Conservation (phyloP, 2,797 vertebrate species). For the Acridotheres tristis region DNA sequence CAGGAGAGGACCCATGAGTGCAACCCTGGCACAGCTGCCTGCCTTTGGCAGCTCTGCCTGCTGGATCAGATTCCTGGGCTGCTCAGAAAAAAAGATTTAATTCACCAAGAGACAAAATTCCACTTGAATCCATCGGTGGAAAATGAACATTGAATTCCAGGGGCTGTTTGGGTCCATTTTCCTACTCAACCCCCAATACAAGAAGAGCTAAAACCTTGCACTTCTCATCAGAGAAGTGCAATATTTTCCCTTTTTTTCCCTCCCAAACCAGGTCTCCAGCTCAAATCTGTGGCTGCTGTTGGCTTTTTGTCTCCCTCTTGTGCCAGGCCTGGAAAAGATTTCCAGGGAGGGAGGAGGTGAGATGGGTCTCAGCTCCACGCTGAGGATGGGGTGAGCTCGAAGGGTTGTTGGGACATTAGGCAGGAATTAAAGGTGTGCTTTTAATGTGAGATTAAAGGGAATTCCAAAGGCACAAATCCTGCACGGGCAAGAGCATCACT, state of each 20-base stretch:
- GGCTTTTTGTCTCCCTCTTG: conserved; percentile 23
- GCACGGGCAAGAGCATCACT: fast-evolving
- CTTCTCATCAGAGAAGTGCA: not conserved
- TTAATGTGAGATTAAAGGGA: not conserved
- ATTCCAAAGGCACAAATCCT: not conserved
- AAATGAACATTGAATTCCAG: not conserved
- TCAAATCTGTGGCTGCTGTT: not conserved
- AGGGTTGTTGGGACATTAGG: fast-evolving
- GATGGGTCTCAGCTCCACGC: too few relatives aligned
- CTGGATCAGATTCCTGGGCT: not conserved
- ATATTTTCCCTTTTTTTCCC: not conserved
- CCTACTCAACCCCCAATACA: not conserved
- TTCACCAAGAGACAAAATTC: not conserved
- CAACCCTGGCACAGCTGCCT: not conserved
- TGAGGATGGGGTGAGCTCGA: fast-evolving
- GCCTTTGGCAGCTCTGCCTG: not conserved
- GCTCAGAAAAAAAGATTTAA: not conserved
- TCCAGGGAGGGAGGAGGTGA: not conserved
- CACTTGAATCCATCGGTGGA: not conserved
- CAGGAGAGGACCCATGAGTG: not conserved
- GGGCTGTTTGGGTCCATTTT: not conserved
- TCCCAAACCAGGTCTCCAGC: not conserved
- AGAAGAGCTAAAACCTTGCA: not conserved
- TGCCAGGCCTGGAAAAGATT: not conserved
- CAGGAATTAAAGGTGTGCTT: not conserved